Conservation (phyloP, 1,140 invertebrate species). For the Macrosteles quadrilineatus region DNA sequence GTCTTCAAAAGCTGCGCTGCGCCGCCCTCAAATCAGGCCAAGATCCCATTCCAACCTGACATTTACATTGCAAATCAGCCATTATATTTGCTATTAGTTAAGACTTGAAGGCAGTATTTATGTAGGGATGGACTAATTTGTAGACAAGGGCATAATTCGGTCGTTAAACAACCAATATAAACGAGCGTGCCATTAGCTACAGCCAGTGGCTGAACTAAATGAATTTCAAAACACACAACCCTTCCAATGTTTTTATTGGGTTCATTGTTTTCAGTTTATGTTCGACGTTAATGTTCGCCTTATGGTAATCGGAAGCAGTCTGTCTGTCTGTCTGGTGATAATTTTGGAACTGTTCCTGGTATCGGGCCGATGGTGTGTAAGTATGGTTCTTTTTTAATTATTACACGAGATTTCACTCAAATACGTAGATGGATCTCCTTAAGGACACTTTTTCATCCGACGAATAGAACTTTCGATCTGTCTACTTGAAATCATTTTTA, state of each 20-base stretch:
- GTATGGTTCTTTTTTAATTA: no score
- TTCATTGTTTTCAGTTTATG: conserved; percentile 14
- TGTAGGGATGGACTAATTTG: conserved; percentile 9
- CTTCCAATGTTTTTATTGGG: background rate
- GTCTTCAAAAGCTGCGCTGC: no score
- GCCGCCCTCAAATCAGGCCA: no score
- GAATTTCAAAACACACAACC: conserved; percentile 16
- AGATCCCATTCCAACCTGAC: background rate
- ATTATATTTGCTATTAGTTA: conserved; percentile 2
- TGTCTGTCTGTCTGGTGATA: no score
- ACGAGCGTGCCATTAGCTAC: background rate
- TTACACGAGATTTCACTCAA: no score
- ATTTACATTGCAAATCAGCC: conserved; percentile 5
- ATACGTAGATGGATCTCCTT: no score
- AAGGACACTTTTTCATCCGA: no score
- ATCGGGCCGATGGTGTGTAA: no score
- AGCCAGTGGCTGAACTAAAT: background rate
- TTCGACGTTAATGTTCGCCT: background rate
- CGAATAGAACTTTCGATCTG: no score
- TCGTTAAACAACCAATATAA: conserved; percentile 6
- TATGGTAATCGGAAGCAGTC: no score
- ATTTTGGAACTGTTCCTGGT: no score
- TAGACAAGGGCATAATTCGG: conserved; percentile 9
- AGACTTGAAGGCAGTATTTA: background rate
- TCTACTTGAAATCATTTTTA: no score